These are phyloP conservation scores for Tursiops truncatus DNA, from an alignment of 2,113 vertebrate species.

Conservation along the genomic window DNA sequence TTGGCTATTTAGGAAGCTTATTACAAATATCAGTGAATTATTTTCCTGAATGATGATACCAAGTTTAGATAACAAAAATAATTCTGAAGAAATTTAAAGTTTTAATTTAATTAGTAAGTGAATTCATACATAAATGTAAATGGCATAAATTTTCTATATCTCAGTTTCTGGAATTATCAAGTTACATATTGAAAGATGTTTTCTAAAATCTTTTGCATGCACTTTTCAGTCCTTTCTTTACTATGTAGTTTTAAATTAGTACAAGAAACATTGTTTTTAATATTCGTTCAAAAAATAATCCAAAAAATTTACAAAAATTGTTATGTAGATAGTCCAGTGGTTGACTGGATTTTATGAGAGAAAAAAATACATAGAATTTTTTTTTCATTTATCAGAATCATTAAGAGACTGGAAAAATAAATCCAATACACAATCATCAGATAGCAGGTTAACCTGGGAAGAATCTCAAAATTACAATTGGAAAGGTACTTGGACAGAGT, in stretches of 20 bases:
- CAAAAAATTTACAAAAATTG: background rate
- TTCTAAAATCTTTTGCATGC: background rate
- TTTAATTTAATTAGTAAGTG: background rate
- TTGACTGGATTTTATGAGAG: background rate
- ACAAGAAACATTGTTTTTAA: background rate
- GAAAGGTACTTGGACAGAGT: background rate
- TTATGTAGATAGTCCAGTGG: background rate
- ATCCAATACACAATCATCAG: background rate
- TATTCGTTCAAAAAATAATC: background rate
- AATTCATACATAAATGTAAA: background rate
- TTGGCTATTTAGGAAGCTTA: background rate
- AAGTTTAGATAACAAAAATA: background rate
- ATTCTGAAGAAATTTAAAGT: background rate
- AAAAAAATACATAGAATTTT: background rate
- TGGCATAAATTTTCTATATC: conserved; percentile 20
- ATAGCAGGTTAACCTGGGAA: background rate
- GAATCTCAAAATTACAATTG: background rate
- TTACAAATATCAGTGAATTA: background rate
- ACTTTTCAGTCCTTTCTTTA: background rate
- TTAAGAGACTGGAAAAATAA: background rate
- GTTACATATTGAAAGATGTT: background rate
- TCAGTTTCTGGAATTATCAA: background rate
- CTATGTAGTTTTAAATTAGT: background rate
- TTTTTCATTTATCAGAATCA: background rate
- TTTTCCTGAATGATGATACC: background rate